A percentile compares a stretch with the other conserved stretches of the same genome.
Conservation (phyloP, 2,797 vertebrate species). For the Naso thynnoides region DNA sequence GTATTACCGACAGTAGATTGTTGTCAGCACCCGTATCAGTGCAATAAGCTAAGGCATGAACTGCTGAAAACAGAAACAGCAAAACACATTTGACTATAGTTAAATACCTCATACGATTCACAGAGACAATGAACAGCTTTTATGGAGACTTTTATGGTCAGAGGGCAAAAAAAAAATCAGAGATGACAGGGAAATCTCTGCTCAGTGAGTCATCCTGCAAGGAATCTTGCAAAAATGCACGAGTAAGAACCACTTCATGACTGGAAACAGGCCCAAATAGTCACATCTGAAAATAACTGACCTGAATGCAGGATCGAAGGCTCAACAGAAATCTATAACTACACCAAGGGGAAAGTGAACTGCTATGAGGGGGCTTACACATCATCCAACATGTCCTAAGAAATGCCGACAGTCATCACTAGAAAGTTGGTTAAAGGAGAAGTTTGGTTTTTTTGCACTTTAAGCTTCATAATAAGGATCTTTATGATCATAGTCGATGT, state of each 20-base stretch:
- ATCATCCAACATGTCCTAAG: background rate
- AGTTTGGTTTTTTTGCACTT: too few relatives aligned
- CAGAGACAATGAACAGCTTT: background rate
- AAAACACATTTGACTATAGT: too few relatives aligned
- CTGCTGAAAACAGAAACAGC: too few relatives aligned
- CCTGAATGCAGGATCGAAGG: background rate
- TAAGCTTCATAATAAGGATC: too few relatives aligned
- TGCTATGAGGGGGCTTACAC: background rate
- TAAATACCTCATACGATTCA: background rate
- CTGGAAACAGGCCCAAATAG: background rate
- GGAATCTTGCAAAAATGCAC: background rate
- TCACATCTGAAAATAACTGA: background rate
- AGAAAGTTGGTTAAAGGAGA: too few relatives aligned
- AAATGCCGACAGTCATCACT: too few relatives aligned
- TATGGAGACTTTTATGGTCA: background rate
- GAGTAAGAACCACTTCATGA: background rate
- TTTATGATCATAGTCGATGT: too few relatives aligned
- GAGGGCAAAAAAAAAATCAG: background rate
- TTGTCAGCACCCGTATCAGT: too few relatives aligned
- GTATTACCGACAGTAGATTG: too few relatives aligned
- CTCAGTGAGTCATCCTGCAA: background rate
- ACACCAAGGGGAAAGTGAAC: background rate
- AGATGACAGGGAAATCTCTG: conserved; percentile 12
- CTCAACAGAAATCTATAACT: background rate
- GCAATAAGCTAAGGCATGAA: too few relatives aligned